phyloP scores from a whole-genome alignment of 2,888 invertebrate species.

The Cynaeus angustus region DNA sequence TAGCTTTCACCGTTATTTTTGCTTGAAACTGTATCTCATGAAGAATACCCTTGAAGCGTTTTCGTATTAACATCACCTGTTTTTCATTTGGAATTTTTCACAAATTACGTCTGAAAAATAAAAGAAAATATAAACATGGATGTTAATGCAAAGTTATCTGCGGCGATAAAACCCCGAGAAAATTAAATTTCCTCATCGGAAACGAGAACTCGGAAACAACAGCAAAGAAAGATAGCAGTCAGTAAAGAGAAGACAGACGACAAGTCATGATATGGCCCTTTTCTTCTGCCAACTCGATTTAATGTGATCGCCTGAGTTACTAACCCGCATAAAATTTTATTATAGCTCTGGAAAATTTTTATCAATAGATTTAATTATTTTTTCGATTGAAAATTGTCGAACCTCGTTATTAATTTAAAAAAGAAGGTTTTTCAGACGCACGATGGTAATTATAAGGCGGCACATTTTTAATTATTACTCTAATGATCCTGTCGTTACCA shows the following conservation, averaged over 20 bases:
- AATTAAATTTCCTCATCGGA: slow-evolving; percentile 58
- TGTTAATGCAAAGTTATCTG: slow-evolving; percentile 51
- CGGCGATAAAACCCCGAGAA: slow-evolving; percentile 53
- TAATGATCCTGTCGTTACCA: slow-evolving; percentile 8
- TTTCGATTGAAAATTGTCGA: slow-evolving; percentile 22
- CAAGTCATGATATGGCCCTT: slow-evolving; percentile 39
- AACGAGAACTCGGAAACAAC: slow-evolving; percentile 52
- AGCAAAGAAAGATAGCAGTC: slow-evolving; percentile 49
- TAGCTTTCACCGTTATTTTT: slow-evolving; percentile 15
- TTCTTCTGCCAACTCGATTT: slow-evolving; percentile 38
- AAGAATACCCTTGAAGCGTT: slow-evolving; percentile 10
- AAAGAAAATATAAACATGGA: slow-evolving; percentile 46
- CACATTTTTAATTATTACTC: slow-evolving; percentile 31
- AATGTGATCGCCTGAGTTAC: slow-evolving; percentile 16
- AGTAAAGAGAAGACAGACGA: slow-evolving; percentile 39
- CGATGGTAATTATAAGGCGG: slow-evolving; percentile 33
- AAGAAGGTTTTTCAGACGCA: slow-evolving; percentile 13
- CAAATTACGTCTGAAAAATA: slow-evolving; percentile 41
- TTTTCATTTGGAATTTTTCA: slow-evolving; percentile 33
- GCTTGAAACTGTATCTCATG: background rate
- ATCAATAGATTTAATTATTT: slow-evolving; percentile 33
- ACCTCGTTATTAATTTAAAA: too few species aligned
- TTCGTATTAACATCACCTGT: slow-evolving; percentile 32
- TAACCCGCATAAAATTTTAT: slow-evolving; percentile 40
- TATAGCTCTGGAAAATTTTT: slow-evolving; percentile 25